A percentile compares a stretch with the other conserved stretches of the same genome.
Conservation (phyloP, 2,888 invertebrate genomes). For the Chloromyia formosa region DNA sequence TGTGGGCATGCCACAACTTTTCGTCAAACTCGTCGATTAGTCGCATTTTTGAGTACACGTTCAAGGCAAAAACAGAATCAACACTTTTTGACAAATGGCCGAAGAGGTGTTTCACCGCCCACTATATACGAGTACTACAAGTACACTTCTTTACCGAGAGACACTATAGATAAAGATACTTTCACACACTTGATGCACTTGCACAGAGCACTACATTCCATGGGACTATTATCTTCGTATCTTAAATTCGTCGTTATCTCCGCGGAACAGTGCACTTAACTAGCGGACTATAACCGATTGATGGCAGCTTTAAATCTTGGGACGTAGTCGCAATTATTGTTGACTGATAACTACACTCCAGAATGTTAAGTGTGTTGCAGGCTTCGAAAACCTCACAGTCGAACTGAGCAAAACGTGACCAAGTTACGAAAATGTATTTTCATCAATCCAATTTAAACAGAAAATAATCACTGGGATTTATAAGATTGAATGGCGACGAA, state of each 20-base stretch:
- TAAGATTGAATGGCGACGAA: no score
- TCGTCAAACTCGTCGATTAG: slow-evolving; percentile 50
- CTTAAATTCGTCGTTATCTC: no score
- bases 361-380: not conserved
- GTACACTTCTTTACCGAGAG: slow-evolving; percentile 6
- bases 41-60: slow-evolving; percentile 46
- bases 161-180: not conserved
- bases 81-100: not conserved
- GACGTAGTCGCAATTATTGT: not conserved
- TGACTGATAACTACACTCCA: not conserved
- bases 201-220: not conserved
- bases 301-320: not conserved
- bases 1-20: slow-evolving; percentile 47
- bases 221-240: no score
- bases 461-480: not conserved
- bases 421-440: not conserved
- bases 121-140: not conserved
- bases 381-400: not conserved
- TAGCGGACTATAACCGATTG: not conserved
- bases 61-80: no score
- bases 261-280: no score
- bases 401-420: not conserved
- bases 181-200: not conserved
- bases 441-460: slow-evolving; percentile 4
- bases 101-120: not conserved